Conservation (phyloP, 2,797 vertebrate species). For the Cyclopterus lumpus region DNA sequence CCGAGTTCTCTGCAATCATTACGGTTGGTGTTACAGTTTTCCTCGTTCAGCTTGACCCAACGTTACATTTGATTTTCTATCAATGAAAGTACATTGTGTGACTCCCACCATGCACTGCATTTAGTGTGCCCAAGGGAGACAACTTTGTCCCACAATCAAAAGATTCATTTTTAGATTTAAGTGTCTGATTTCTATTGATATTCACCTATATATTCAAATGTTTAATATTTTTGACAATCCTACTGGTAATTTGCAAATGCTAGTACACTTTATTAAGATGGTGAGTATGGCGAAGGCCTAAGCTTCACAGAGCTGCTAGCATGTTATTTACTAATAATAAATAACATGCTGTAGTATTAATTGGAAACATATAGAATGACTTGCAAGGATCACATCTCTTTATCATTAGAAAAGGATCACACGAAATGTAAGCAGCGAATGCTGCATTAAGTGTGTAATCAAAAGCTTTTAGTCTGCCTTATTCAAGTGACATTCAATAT, state of each 20-base stretch:
- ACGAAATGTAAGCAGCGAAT: slow-evolving; percentile 10
- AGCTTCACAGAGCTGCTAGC: not conserved
- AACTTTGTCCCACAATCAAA: too few species aligned
- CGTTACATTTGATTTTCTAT: too few species aligned
- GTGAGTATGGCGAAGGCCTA: not conserved
- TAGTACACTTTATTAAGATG: not conserved
- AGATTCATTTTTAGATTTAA: too few species aligned
- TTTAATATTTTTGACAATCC: too few species aligned
- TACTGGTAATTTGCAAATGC: not conserved
- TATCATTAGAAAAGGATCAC: slow-evolving; percentile 5
- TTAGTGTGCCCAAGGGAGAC: too few species aligned
- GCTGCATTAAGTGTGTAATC: slow-evolving; percentile 39
- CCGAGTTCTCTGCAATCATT: too few species aligned
- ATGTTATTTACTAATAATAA: not conserved
- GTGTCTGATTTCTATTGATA: too few species aligned
- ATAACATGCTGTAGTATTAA: slow-evolving; percentile 3
- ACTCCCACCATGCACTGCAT: too few species aligned
- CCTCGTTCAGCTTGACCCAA: too few species aligned
- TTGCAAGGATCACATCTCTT: slow-evolving; percentile 22
- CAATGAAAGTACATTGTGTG: too few species aligned
- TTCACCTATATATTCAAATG: too few species aligned
- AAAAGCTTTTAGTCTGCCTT: slow-evolving; percentile 57
- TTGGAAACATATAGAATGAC: slow-evolving; percentile 8
- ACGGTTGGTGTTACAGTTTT: too few species aligned
- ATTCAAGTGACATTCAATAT: slow-evolving; percentile 61